A percentile compares a stretch with the other conserved stretches of the same genome.
Conservation (phyloP, 1,140 invertebrate genomes). For the Limonius californicus region DNA sequence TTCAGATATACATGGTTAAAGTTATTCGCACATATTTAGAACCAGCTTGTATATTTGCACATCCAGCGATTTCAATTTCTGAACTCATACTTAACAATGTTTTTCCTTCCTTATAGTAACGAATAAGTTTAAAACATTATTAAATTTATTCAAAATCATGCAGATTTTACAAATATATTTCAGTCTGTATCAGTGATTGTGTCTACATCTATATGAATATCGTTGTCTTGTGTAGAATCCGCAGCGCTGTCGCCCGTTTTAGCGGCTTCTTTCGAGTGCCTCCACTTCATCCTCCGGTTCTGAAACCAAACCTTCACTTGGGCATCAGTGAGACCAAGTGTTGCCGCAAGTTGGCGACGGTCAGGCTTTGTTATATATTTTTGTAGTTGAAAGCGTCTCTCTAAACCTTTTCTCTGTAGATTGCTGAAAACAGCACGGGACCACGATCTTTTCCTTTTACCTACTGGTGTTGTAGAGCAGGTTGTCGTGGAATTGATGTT, state of each 20-base stretch:
- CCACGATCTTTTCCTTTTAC: conserved; percentile 84
- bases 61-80: too few relatives aligned
- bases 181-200: conserved; percentile 39
- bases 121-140: too few relatives aligned
- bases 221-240: conserved; percentile 42
- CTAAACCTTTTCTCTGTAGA: conserved; percentile 84
- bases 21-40: too few relatives aligned
- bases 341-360: conserved; percentile 83
- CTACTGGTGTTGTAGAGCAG: conserved; percentile 36
- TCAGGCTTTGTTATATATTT: conserved; percentile 95
- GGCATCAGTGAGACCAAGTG: conserved; percentile 84
- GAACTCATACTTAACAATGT: too few relatives aligned
- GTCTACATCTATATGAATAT: conserved; percentile 44
- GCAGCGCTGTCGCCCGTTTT: conserved; percentile 35
- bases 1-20: too few relatives aligned
- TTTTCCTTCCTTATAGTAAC: too few relatives aligned
- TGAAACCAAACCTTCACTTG: conserved; percentile 94
- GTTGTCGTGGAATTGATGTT: neutral
- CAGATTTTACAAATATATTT: neutral
- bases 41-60: too few relatives aligned
- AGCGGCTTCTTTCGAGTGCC: conserved; percentile 69
- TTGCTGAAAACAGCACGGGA: conserved; percentile 93
- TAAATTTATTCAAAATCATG: too few relatives aligned
- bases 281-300: conserved; percentile 91
- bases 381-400: conserved; percentile 87